phyloP scores from a whole-genome alignment of 2,888 invertebrate species.

The Tanytarsus gracilentus region DNA sequence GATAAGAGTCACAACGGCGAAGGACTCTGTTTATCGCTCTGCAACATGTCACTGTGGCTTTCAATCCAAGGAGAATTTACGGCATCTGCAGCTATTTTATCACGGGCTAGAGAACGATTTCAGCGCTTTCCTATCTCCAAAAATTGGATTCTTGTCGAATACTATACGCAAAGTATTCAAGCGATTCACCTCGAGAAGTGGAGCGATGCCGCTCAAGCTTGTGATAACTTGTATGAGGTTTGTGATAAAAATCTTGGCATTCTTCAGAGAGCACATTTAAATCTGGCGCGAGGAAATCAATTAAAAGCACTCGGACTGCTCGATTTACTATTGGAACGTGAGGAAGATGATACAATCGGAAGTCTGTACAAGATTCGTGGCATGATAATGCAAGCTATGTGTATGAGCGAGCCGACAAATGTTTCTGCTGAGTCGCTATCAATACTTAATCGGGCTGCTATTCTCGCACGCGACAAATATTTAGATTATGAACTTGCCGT shows the following conservation, averaged over 20 bases:
- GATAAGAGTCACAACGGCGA: constrained; percentile 53
- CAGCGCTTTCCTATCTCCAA: constrained; percentile 53
- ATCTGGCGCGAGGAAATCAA: constrained; percentile 42
- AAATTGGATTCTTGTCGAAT: constrained; percentile 61
- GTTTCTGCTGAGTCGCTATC: constrained; percentile 51
- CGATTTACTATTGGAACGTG: constrained; percentile 35
- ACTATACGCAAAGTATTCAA: constrained; percentile 47
- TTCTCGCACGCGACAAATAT: constrained; percentile 62
- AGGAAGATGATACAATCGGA: constrained; percentile 41
- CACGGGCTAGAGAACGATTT: constrained; percentile 54
- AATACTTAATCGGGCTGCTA: constrained; percentile 61
- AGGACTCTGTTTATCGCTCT: constrained; percentile 59
- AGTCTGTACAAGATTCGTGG: constrained; percentile 49
- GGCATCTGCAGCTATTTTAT: constrained; percentile 50
- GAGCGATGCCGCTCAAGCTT: constrained; percentile 59
- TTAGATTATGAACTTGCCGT: constrained; percentile 67
- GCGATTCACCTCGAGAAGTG: constrained; percentile 49
- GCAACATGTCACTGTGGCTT: constrained; percentile 52
- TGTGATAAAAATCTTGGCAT: constrained; percentile 59
- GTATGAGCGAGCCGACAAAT: constrained; percentile 45
- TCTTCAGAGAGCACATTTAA: constrained; percentile 44
- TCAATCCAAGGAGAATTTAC: constrained; percentile 47
- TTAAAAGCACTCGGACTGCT: constrained; percentile 39
- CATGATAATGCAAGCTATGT: constrained; percentile 59
- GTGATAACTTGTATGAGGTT: constrained; percentile 57